phyloP scores from a whole-genome alignment of 2,888 invertebrate species.

The Anthoptus insignis region DNA sequence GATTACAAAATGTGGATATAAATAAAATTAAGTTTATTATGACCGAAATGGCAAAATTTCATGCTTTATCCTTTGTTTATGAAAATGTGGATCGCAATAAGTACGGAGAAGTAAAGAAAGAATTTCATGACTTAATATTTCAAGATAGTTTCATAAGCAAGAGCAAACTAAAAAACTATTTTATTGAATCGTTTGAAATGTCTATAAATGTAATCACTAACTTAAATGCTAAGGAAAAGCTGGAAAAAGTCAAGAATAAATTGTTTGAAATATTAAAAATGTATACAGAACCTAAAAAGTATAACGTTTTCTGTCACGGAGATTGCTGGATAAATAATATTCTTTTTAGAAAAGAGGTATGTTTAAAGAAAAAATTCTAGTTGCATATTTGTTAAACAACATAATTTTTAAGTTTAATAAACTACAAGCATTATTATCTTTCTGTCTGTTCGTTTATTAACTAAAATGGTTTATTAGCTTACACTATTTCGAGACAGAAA shows the following conservation, averaged over 20 bases:
- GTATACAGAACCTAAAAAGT: slow-evolving; percentile 60
- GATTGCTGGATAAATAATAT: slow-evolving; percentile 78
- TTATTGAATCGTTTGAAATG: slow-evolving; percentile 68
- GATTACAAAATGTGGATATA: slow-evolving; percentile 61
- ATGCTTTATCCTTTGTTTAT: slow-evolving; percentile 69
- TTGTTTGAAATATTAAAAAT: slow-evolving; percentile 64
- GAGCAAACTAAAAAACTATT: slow-evolving; percentile 70
- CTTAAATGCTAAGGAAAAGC: slow-evolving; percentile 58
- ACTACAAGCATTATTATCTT: no score
- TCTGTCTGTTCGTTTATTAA: no score
- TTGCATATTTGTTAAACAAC: no score
- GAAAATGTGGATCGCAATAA: slow-evolving; percentile 55
- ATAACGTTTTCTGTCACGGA: slow-evolving; percentile 75
- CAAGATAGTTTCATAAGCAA: slow-evolving; percentile 68
- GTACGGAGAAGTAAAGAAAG: slow-evolving; percentile 54
- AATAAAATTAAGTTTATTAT: slow-evolving; percentile 60
- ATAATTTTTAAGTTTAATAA: no score
- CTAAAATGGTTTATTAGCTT: no score
- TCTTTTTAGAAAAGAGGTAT: slow-evolving; percentile 65
- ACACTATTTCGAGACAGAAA: no score
- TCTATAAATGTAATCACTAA: slow-evolving; percentile 64
- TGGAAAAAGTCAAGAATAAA: slow-evolving; percentile 57
- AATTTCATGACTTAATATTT: slow-evolving; percentile 69
- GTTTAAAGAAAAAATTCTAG: no score
- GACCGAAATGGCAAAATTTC: slow-evolving; percentile 72